Evolutionary conservation across 2,797 vertebrate genomes (phyloP), one percentile per base, ranked within the genome.

Genomic region (Sebastes iracundus): DNA sequence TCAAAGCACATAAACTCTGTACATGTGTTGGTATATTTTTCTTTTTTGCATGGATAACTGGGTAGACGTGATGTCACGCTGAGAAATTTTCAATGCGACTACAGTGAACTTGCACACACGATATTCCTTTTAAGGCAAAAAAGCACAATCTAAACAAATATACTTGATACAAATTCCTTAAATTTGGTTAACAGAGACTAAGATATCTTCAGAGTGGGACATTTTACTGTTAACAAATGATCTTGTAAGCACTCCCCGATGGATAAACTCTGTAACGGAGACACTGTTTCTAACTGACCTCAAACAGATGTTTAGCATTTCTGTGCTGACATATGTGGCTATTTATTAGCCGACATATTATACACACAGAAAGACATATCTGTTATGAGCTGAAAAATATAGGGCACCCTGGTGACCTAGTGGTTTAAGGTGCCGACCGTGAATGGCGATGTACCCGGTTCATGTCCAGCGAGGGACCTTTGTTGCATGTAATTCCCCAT

Each of bases 61-160:
- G 23, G 25, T 5, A 77, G 35, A 81, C n/a, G 4, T 75, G 52
- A 86, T 55, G 78, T 79, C 63, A 88, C 18, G 35, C 33, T 16
- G 30, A 64, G 52, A 55, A 4, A 59, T 35, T 59, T 78, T 70
- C 61, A 64, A 3, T 14, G 18, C 11, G 59, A 49, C 22, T 30
- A n/a, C 12, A 46, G 18, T 11, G 7, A 68, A 30, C 20, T 16
- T 14, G 12, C 10, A 63, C 18, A 71, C n/a, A 8, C 20, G 12
- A 27, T 28, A 35, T 38, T 33, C 8, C 22, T 6, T 42, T 56
- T 11, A 28, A 42, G 14, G 55, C 14, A 60, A 25, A 53, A 55
- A 65, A 5, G 22, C 16, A n/a, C 30, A 52, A 7, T 6, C 30
- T 11, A 32, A 72, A 61, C 18, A 67, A 53, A 67, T 72, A 23